These are phyloP conservation scores for Neomonachus schauinslandi DNA, from an alignment of 2,113 vertebrate genomes.

Conservation along the genomic window DNA sequence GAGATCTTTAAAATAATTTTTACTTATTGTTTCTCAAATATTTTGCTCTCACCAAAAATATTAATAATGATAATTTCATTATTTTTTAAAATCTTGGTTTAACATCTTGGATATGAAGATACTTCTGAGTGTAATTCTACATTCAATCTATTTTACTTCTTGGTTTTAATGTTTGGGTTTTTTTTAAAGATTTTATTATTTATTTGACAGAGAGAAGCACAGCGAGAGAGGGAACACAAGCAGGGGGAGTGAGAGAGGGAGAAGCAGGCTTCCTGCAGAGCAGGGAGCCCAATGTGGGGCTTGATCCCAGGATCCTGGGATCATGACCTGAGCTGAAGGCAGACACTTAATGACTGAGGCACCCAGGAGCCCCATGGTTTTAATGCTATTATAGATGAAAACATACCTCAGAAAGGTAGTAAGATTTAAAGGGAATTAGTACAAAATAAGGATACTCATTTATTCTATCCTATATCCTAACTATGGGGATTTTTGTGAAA, in stretches of 20 bases:
- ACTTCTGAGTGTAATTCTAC: neutral
- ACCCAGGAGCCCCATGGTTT: neutral
- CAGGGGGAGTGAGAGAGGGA: too few relatives aligned
- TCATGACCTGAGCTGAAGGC: too few relatives aligned
- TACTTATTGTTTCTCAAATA: conserved; percentile 5
- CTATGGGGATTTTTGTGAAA: neutral
- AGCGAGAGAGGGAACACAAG: too few relatives aligned
- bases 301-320: too few relatives aligned
- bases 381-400: neutral
- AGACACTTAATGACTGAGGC: too few relatives aligned
- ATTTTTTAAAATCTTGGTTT: neutral
- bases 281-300: too few relatives aligned
- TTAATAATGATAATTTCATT: neutral
- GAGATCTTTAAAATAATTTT: neutral
- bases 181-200: too few relatives aligned
- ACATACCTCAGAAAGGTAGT: neutral
- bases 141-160: neutral
- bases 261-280: too few relatives aligned
- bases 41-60: neutral
- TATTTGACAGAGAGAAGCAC: too few relatives aligned
- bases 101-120: neutral
- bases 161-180: neutral
- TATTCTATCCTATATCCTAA: neutral
- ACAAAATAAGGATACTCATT: neutral
- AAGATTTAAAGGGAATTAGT: conserved; percentile 31